Evolutionary conservation across 2,113 vertebrate genomes (phyloP).

Genomic region (Diphyllodes magnificus): DNA sequence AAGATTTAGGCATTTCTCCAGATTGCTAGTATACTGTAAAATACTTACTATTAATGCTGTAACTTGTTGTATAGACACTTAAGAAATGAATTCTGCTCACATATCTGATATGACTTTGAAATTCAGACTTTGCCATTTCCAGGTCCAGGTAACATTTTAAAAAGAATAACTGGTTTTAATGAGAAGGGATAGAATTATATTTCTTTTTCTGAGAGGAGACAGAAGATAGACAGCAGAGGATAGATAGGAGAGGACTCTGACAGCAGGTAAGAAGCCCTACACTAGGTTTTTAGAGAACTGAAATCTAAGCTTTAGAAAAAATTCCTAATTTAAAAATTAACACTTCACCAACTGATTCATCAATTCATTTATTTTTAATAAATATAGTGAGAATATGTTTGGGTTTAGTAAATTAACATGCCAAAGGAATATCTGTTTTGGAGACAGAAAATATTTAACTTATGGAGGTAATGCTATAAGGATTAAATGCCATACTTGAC

Average conservation of each 20-base stretch:
- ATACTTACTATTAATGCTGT: background rate
- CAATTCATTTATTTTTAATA: background rate
- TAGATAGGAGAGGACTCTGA: background rate
- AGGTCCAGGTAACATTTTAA: background rate
- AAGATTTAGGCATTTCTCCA: conserved; percentile 32
- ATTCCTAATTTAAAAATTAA: background rate
- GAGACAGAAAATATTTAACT: background rate
- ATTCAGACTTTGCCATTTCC: background rate
- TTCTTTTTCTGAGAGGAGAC: background rate
- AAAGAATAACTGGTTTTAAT: background rate
- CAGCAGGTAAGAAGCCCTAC: background rate
- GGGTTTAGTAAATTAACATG: background rate
- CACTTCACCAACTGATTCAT: background rate
- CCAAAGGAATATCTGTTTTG: background rate
- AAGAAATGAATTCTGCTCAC: background rate
- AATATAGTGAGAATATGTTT: background rate
- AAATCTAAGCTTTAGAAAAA: background rate
- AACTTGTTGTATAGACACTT: background rate
- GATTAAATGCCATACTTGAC: background rate
- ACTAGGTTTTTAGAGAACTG: background rate
- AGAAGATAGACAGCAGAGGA: background rate
- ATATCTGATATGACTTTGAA: background rate
- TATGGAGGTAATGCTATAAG: background rate
- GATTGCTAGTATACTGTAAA: background rate
- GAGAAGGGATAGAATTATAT: background rate